These are phyloP conservation scores for Pangasianodon hypophthalmus DNA, from an alignment of 2,113 vertebrate genomes.

Conservation along the genomic window DNA sequence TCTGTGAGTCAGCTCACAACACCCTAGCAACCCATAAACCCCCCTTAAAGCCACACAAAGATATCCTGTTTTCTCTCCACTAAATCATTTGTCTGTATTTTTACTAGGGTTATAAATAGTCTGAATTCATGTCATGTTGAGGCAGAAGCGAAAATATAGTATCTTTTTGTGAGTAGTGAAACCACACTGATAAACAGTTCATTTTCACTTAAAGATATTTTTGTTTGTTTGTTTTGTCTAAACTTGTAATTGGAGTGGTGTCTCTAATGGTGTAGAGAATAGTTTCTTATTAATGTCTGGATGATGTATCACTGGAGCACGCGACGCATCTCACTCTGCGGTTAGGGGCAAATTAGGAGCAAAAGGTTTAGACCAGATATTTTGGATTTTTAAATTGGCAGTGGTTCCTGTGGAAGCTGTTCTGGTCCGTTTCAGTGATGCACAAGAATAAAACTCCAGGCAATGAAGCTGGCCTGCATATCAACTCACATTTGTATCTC, in stretches of 20 bases:
- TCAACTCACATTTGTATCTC: slow-evolving; percentile 12
- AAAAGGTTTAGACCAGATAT: neutral
- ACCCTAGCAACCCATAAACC: slow-evolving; percentile 51
- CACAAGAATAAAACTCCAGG: neutral
- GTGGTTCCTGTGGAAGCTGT: neutral
- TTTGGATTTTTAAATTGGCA: slow-evolving; percentile 11
- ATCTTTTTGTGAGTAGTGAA: neutral
- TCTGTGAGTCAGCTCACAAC: slow-evolving; percentile 50
- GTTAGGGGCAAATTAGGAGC: neutral
- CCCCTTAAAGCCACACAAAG: slow-evolving; percentile 61
- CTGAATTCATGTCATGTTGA: slow-evolving; percentile 58
- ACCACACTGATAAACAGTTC: slow-evolving; percentile 3
- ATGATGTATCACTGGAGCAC: neutral
- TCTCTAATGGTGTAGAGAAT: neutral
- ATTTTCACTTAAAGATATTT: slow-evolving; percentile 16
- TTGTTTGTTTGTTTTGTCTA: neutral
- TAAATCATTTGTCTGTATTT: slow-evolving; percentile 57
- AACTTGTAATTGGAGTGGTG: neutral
- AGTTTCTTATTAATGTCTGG: neutral
- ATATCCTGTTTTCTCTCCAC: slow-evolving; percentile 59
- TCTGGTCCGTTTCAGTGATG: neutral
- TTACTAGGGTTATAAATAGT: slow-evolving; percentile 57
- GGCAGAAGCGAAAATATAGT: slow-evolving; percentile 34
- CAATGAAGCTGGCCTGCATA: neutral
- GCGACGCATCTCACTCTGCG: neutral